Conservation (phyloP, 2,888 invertebrate species). For the Blastobasis lacticolella region DNA sequence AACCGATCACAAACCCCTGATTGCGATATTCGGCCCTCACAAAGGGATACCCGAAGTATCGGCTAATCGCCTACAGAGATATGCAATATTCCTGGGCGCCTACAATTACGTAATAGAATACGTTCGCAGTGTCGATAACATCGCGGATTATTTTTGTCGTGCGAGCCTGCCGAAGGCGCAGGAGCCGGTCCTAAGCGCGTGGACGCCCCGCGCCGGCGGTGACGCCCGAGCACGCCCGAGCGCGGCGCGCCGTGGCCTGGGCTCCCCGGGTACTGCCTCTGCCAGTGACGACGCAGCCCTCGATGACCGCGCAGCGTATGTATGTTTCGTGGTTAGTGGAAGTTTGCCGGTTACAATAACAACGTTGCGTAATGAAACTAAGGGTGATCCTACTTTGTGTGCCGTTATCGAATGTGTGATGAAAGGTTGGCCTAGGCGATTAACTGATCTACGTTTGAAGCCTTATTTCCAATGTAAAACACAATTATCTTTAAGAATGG, state of each 20-base stretch:
- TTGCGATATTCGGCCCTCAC: too few relatives aligned
- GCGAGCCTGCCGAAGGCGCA: too few relatives aligned
- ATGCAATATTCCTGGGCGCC: too few relatives aligned
- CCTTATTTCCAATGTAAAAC: conserved; percentile 11
- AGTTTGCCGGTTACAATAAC: conserved; percentile 10
- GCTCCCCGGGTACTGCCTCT: too few relatives aligned
- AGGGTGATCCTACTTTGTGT: conserved; percentile 6
- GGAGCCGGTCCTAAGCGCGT: not conserved
- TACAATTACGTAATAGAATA: too few relatives aligned
- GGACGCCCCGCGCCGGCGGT: not conserved
- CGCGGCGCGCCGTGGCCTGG: too few relatives aligned
- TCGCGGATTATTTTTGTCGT: too few relatives aligned
- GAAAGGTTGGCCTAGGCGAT: conserved; percentile 15
- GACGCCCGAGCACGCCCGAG: not conserved
- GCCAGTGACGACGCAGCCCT: not conserved
- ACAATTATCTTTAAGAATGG: conserved; percentile 20
- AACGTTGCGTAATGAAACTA: conserved; percentile 8
- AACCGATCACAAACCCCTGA: too few relatives aligned
- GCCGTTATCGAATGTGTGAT: conserved; percentile 6
- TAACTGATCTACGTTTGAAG: conserved; percentile 6
- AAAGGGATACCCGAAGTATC: too few relatives aligned
- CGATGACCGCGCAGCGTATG: conserved; percentile 13
- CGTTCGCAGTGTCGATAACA: too few relatives aligned
- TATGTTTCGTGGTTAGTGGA: conserved; percentile 12
- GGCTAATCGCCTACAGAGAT: too few relatives aligned